phyloP scores from a whole-genome alignment of 2,113 vertebrate genomes.

The Lepidothrix coronata region DNA sequence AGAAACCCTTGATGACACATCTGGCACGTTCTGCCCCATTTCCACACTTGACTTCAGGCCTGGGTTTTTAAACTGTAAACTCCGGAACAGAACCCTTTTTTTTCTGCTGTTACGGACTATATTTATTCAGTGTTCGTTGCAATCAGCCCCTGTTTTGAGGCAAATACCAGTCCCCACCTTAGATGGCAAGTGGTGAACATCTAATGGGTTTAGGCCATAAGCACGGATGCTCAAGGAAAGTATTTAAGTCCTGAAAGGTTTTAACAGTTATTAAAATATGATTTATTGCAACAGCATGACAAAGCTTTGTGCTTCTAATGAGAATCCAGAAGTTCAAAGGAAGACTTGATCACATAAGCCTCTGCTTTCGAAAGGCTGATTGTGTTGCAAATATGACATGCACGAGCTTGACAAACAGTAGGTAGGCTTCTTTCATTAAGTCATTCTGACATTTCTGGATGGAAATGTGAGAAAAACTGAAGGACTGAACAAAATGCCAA shows the following conservation, averaged over 20 bases:
- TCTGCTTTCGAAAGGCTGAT: background rate
- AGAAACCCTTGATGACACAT: accelerated
- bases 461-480: background rate
- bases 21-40: background rate
- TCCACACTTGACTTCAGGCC: background rate
- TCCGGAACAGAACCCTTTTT: background rate
- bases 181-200: background rate
- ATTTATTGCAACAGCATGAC: slow-evolving; percentile 2
- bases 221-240: accelerated
- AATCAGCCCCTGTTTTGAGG: background rate
- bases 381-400: background rate
- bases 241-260: slow-evolving; percentile 3
- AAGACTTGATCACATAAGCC: slow-evolving; percentile 27
- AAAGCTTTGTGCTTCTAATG: background rate
- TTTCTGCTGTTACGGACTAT: background rate
- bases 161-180: background rate
- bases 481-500: background rate
- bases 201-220: background rate
- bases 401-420: background rate
- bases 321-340: slow-evolving; percentile 38
- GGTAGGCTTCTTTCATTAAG: background rate
- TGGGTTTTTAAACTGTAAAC: background rate
- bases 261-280: slow-evolving; percentile 16
- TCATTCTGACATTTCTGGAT: background rate
- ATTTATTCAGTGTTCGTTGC: background rate